Base-by-base conservation (phyloP, 2,888 invertebrate genomes). In the Eilema griseolum region DNA sequence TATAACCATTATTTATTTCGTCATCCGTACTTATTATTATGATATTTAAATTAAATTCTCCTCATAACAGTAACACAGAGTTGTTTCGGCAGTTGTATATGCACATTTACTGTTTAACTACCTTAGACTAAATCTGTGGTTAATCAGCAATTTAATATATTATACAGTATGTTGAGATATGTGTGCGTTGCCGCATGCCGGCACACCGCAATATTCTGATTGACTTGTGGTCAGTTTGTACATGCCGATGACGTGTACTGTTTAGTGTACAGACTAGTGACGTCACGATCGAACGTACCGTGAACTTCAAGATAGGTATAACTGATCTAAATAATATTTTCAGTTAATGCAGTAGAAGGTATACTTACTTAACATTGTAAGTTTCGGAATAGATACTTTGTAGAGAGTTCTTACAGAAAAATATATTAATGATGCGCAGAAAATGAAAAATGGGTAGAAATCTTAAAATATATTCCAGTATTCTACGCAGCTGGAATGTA, bases 221-320 rank as follows among this genome's bases (percentile, higher is more conserved):
- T 81, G 86, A 85, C 77, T 78, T 85, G 86, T 63, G 85, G 85
- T 86, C 75, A 63, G 66, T 72, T 68, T 72, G 78, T 75, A 70
- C 75, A 76, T 75, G 64, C 75, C 79, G 63, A 72, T 74, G 66
- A 33, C 56, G 31, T 66, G 60, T 41, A 31, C 31, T 65, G n/a
- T 24, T 14, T 41, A 24, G 46, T n/a, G n/a, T 52, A 46, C 20
- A 0, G 52, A 52, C 52, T n/a, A 52, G 52, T 52, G 52, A n/a
- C n/a, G 52, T 52, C 20, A 52, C n/a, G n/a, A 16, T 1, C 2
- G 3, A n/a, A 52, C 52, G 16, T n/a, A n/a, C 20, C 52, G 52
- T n/a, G 7, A 2, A n/a, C n/a, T 5, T 52, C 20, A 52, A 41
- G 41, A n/a, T n/a, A n/a, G n/a, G n/a, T n/a, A n/a, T n/a, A n/a